Evolutionary conservation across 2,113 vertebrate genomes (phyloP).

Genomic region (Callionymus lyra): DNA sequence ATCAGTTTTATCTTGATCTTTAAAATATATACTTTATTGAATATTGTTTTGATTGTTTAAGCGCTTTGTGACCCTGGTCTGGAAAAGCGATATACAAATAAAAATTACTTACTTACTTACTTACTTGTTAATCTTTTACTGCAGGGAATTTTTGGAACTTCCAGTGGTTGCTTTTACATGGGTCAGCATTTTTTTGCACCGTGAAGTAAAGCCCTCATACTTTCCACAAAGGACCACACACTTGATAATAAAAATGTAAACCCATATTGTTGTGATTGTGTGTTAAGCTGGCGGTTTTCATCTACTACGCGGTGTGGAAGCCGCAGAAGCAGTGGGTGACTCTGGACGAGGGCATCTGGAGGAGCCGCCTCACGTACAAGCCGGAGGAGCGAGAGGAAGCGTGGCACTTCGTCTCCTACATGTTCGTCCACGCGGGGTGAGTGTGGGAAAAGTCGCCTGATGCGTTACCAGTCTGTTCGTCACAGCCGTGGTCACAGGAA

Average conservation of each 20-base stretch:
- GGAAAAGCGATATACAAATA: no score
- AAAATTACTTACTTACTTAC: no score
- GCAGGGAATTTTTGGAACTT: no score
- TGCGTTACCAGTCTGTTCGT: neutral
- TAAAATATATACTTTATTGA: no score
- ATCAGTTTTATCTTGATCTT: no score
- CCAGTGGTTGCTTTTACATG: no score
- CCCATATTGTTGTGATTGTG: neutral
- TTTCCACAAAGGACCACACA: neutral
- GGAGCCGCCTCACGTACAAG: constrained; percentile 74
- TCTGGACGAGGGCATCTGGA: constrained; percentile 68
- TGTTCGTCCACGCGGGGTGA: constrained; percentile 91
- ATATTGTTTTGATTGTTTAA: no score
- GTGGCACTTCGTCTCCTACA: constrained; percentile 87
- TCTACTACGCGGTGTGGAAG: constrained; percentile 87
- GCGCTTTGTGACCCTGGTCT: no score
- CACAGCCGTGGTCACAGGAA: neutral
- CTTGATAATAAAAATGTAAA: neutral
- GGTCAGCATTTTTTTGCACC: neutral
- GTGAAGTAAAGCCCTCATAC: neutral
- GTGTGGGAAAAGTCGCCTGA: constrained; percentile 3
- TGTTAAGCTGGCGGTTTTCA: constrained; percentile 74
- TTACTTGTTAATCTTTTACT: no score
- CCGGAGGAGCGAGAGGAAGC: constrained; percentile 68
- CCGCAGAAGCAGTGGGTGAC: constrained; percentile 86